A percentile compares a stretch with the other conserved stretches of the same genome.
Evolutionary conservation across 1,140 invertebrate species (phyloP).

Genomic region (Papilio xuthus): DNA sequence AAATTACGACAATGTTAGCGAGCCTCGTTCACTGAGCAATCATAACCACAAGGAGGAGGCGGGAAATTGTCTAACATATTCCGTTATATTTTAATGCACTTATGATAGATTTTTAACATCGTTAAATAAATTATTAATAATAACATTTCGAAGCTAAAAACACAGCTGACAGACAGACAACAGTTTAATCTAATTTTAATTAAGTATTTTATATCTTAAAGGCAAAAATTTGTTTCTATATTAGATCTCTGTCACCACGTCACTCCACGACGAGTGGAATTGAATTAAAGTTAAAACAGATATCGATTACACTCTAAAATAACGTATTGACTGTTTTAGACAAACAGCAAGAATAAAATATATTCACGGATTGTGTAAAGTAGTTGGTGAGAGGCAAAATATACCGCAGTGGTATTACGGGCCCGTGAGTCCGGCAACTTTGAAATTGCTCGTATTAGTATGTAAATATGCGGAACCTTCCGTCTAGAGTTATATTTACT

Average conservation of each 20-base stretch:
- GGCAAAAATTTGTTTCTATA: too few species aligned
- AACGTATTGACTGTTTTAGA: too few species aligned
- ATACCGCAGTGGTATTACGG: constrained; percentile 36
- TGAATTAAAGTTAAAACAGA: too few species aligned
- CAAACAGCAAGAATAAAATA: background rate
- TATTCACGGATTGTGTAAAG: background rate
- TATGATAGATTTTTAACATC: background rate
- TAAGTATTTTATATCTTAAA: too few species aligned
- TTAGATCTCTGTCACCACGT: too few species aligned
- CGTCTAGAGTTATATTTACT: constrained; percentile 47
- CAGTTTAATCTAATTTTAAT: too few species aligned
- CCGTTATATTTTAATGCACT: background rate
- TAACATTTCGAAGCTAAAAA: too few species aligned
- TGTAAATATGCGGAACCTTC: constrained; percentile 46
- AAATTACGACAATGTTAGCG: background rate
- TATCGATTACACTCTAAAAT: too few species aligned
- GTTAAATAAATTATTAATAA: background rate
- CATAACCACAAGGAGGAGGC: background rate
- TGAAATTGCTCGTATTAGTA: constrained; percentile 51
- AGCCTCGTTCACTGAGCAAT: background rate
- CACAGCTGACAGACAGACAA: too few species aligned
- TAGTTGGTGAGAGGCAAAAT: background rate
- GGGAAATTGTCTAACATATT: background rate
- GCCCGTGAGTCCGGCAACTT: constrained; percentile 43
- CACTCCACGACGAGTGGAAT: too few species aligned